A percentile compares a stretch with the other conserved stretches of the same genome.
Evolutionary conservation across 2,888 invertebrate species (phyloP).

Genomic region (Cheilosia vernalis): DNA sequence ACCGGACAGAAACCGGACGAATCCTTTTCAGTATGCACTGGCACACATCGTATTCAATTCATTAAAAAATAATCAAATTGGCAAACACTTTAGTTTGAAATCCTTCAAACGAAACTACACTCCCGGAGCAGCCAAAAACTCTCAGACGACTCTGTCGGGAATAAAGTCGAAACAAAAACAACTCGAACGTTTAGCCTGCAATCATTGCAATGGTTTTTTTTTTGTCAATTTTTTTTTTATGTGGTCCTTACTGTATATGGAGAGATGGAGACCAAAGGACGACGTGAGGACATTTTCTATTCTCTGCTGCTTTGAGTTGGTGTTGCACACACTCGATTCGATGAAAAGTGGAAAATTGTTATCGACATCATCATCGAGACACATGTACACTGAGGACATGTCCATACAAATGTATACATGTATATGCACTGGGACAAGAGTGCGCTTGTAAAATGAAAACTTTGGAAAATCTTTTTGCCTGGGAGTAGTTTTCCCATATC

Average conservation of each 20-base stretch:
- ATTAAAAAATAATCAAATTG: constrained; percentile 55
- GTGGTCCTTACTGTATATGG: constrained; percentile 33
- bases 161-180: constrained; percentile 27
- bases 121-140: background rate
- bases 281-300: constrained; percentile 60
- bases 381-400: background rate
- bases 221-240: background rate
- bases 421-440: background rate
- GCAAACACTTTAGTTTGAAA: constrained; percentile 37
- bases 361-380: constrained; percentile 38
- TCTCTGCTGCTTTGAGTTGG: constrained; percentile 29
- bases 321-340: constrained; percentile 39
- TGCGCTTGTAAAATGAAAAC: constrained; percentile 23
- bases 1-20: background rate
- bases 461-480: constrained; percentile 26
- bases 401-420: background rate
- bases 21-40: constrained; percentile 37
- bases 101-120: constrained; percentile 25
- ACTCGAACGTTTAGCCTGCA: constrained; percentile 64
- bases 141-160: constrained; percentile 1
- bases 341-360: constrained; percentile 66
- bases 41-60: constrained; percentile 37
- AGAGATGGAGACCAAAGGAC: background rate
- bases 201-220: constrained; percentile 53
- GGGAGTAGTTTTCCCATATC: constrained; percentile 19